Conservation (phyloP, 2,797 vertebrate species). For the Platalea minor region DNA sequence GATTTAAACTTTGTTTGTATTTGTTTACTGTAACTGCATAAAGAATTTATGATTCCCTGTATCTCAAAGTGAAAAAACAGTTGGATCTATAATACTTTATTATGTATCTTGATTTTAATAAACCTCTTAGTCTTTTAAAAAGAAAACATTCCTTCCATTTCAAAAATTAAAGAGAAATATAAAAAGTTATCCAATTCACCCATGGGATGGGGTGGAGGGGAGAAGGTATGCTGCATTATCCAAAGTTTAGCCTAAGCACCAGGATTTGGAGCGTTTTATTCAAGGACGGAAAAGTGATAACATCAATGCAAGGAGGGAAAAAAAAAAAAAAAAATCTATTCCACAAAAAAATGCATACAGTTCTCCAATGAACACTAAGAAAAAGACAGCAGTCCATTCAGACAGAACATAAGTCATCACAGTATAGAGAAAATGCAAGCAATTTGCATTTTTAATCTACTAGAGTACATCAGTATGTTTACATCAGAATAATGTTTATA, state of each 20-base stretch:
- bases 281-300: neutral
- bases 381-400: too few species aligned
- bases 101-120: neutral
- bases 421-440: neutral
- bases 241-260: neutral
- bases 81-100: neutral
- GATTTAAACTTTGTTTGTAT: neutral
- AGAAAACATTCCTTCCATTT: neutral
- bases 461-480: neutral
- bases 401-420: neutral
- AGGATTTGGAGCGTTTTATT: neutral
- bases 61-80: neutral
- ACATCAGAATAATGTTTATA: neutral
- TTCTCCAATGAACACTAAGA: neutral
- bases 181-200: neutral
- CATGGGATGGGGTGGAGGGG: fast-evolving
- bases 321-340: neutral
- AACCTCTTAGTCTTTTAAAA: neutral
- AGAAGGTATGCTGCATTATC: neutral
- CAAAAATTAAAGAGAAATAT: neutral
- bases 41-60: neutral
- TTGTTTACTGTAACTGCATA: neutral
- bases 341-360: fast-evolving
- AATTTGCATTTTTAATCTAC: neutral
- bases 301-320: neutral